Conservation (phyloP, 2,888 invertebrate species). For the Protula sp. region DNA sequence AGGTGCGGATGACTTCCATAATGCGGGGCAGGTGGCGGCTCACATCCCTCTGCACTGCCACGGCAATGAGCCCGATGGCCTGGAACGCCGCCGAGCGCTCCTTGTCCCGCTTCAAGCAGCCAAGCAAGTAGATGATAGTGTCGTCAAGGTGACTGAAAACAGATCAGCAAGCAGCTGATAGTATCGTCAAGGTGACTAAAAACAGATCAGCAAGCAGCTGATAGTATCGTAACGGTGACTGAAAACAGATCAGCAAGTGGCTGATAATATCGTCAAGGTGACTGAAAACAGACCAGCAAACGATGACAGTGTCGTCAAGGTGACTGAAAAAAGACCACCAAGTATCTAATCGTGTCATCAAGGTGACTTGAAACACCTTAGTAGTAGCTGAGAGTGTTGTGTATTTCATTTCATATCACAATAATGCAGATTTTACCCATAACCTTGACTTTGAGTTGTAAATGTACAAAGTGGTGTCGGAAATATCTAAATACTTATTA, state of each 20-base stretch:
- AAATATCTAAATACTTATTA: no score
- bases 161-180: constrained; percentile 71
- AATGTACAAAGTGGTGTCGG: no score
- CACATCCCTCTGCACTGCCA: constrained; percentile 79
- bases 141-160: constrained; percentile 42
- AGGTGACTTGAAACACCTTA: constrained; percentile 55
- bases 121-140: constrained; percentile 71
- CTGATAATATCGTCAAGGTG: constrained; percentile 60
- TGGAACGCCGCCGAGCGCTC: constrained; percentile 83
- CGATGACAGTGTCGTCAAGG: constrained; percentile 57
- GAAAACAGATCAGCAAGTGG: constrained; percentile 64
- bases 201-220: constrained; percentile 66
- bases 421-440: no score
- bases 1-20: constrained; percentile 74
- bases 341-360: constrained; percentile 65
- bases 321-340: constrained; percentile 59
- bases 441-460: no score
- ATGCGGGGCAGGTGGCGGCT: constrained; percentile 74
- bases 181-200: constrained; percentile 54
- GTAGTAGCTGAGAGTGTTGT: constrained; percentile 65
- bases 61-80: constrained; percentile 82
- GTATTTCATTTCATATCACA: background rate
- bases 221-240: constrained; percentile 59
- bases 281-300: constrained; percentile 32
- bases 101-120: constrained; percentile 64